Conservation (phyloP, 1,140 invertebrate species). For the Zaprionus nigranus region DNA sequence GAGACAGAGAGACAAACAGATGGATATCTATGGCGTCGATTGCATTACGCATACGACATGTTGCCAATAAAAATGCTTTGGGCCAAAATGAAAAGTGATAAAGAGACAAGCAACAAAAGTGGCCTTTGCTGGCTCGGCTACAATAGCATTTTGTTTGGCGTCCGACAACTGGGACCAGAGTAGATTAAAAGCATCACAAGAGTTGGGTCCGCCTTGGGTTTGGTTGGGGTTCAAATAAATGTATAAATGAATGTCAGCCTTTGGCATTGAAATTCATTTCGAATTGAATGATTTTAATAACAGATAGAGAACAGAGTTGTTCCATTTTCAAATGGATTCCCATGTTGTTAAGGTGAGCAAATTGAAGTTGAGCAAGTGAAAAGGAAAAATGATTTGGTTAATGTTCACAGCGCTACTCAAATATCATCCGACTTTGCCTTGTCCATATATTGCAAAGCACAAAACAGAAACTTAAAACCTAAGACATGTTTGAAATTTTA, state of each 20-base stretch:
- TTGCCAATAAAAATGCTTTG: slow-evolving; percentile 69
- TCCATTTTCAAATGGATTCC: neutral
- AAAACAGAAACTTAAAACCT: neutral
- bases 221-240: slow-evolving; percentile 19
- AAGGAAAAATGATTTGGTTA: neutral
- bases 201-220: slow-evolving; percentile 22
- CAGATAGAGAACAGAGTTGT: slow-evolving; percentile 21
- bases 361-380: neutral
- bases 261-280: slow-evolving; percentile 10
- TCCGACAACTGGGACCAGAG: slow-evolving; percentile 46
- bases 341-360: neutral
- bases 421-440: neutral
- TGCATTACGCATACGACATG: slow-evolving; percentile 75
- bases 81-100: slow-evolving; percentile 44
- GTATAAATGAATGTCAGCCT: slow-evolving; percentile 30
- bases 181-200: slow-evolving; percentile 37
- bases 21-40: slow-evolving; percentile 67
- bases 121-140: slow-evolving; percentile 11
- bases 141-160: slow-evolving; percentile 31
- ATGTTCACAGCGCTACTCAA: neutral
- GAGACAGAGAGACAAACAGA: slow-evolving; percentile 32
- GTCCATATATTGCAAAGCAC: neutral
- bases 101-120: slow-evolving; percentile 28
- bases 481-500: neutral
- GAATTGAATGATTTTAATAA: slow-evolving; percentile 37